A percentile compares a stretch with the other conserved stretches of the same genome.
Conservation (phyloP, 2,797 vertebrate genomes). For the Danio albolineatus region DNA sequence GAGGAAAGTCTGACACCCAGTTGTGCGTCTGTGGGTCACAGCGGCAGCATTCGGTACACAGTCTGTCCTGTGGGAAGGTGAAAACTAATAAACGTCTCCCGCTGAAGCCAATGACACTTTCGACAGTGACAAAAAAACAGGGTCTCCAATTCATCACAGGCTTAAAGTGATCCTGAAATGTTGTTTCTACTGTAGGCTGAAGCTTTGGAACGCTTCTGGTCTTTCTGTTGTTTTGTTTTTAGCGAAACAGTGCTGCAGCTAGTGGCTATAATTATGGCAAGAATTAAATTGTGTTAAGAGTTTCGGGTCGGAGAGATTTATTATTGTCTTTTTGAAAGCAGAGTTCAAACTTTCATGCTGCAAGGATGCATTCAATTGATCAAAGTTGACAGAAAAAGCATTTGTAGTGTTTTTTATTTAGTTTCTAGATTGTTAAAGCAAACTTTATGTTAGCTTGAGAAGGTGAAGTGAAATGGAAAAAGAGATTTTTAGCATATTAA, state of each 20-base stretch:
- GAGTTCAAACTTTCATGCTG: neutral
- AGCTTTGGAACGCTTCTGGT: neutral
- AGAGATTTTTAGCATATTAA: too few species aligned
- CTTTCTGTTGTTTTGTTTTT: neutral
- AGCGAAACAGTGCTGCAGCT: too few species aligned
- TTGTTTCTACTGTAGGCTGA: neutral
- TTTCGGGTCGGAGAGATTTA: too few species aligned
- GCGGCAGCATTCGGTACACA: conserved; percentile 17
- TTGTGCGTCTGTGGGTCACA: conserved; percentile 23
- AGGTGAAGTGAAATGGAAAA: too few species aligned
- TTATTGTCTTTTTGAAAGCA: too few species aligned
- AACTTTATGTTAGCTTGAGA: too few species aligned
- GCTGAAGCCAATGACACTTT: conserved; percentile 5
- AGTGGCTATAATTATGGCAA: too few species aligned
- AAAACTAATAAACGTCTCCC: neutral
- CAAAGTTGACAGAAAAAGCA: neutral
- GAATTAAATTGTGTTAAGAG: too few species aligned
- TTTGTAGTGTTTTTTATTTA: too few species aligned
- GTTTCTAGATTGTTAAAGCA: too few species aligned
- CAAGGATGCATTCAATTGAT: neutral
- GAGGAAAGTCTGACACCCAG: conserved; percentile 41
- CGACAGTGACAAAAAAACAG: neutral
- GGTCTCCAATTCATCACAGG: neutral
- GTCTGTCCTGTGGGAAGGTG: conserved; percentile 30
- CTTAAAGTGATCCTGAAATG: neutral